Evolutionary conservation across 2,888 invertebrate species (phyloP).

Genomic region (Molanna angustata): DNA sequence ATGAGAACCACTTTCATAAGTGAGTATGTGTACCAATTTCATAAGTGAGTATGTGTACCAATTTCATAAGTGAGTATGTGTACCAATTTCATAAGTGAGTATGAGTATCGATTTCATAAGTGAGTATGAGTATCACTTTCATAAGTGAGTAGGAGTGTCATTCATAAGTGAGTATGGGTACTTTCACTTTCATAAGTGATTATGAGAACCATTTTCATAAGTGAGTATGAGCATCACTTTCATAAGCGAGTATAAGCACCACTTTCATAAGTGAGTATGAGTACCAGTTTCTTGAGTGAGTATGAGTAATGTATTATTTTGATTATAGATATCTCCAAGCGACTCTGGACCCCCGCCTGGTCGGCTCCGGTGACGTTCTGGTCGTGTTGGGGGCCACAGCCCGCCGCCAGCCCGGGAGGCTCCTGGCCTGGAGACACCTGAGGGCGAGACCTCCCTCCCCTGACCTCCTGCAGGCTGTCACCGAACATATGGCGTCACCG

Average conservation of each 20-base stretch:
- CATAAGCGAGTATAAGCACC: not conserved
- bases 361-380: slow-evolving; percentile 69
- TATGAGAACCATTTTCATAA: not conserved
- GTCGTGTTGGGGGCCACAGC: slow-evolving; percentile 71
- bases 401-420: slow-evolving; percentile 65
- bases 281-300: not conserved
- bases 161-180: too few relatives aligned
- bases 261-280: not conserved
- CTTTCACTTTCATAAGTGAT: too few relatives aligned
- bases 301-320: not conserved
- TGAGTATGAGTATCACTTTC: too few relatives aligned
- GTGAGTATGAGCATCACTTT: not conserved
- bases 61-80: too few relatives aligned
- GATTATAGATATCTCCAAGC: slow-evolving; percentile 66
- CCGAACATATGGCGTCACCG: slow-evolving; percentile 67
- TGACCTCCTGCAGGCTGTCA: slow-evolving; percentile 61
- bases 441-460: slow-evolving; percentile 66
- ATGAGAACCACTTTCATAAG: too few relatives aligned
- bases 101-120: too few relatives aligned
- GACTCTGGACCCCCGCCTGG: slow-evolving; percentile 65
- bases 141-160: too few relatives aligned
- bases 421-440: slow-evolving; percentile 72
- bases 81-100: too few relatives aligned
- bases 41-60: too few relatives aligned
- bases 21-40: too few relatives aligned